Evolutionary conservation across 2,113 vertebrate species (phyloP).

Genomic region (Pseudorasbora parva): DNA sequence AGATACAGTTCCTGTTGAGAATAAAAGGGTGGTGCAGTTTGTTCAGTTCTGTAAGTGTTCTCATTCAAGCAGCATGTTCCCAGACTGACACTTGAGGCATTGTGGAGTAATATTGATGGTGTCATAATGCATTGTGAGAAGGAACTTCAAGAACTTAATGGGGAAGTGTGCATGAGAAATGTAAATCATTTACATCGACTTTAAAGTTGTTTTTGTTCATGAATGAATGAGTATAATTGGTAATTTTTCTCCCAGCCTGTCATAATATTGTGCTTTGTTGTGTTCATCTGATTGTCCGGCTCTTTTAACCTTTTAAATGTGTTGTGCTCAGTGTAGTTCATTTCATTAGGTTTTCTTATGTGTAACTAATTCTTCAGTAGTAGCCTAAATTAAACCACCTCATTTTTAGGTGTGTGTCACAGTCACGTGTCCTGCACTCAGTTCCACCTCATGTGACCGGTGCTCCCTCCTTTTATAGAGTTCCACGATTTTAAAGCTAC

Average conservation of each 20-base stretch:
- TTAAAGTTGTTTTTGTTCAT: neutral
- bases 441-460: conserved; percentile 45
- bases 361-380: neutral
- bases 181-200: neutral
- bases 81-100: neutral
- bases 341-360: neutral
- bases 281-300: neutral
- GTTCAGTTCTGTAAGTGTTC: neutral
- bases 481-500: too few species aligned
- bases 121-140: neutral
- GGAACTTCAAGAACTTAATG: neutral
- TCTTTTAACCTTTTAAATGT: neutral
- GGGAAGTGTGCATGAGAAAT: neutral
- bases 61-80: neutral
- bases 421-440: conserved; percentile 30
- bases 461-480: neutral
- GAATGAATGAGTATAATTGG: neutral
- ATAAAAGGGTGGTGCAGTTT: neutral
- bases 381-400: neutral
- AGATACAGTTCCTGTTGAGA: neutral
- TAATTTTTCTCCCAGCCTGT: neutral
- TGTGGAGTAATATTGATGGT: neutral
- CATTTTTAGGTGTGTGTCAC: conserved; percentile 26
- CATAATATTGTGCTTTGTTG: neutral
- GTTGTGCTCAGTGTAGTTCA: neutral